Evolutionary conservation across 2,797 vertebrate species (phyloP).

Genomic region (Nothura maculosa): DNA sequence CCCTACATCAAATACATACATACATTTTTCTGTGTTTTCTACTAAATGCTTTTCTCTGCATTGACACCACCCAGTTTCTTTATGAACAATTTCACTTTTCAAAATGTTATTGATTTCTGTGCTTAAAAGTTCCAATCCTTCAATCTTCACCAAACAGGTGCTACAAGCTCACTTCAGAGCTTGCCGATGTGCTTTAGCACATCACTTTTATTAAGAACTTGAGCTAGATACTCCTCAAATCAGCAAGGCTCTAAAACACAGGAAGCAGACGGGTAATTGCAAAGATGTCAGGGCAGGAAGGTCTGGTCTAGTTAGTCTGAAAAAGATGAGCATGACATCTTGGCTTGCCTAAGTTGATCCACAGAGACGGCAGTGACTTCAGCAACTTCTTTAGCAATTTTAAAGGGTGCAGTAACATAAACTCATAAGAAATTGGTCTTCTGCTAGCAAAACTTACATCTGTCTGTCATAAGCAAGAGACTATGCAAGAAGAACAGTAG

Average conservation of each 20-base stretch:
- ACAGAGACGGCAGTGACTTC: background rate
- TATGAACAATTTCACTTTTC: conserved; percentile 55
- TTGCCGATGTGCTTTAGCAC: conserved; percentile 21
- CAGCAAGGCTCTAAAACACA: conserved; percentile 58
- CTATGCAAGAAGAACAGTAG: background rate
- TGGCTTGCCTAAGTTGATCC: background rate
- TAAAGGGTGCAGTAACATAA: background rate
- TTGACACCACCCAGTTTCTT: background rate
- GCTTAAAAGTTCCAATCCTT: conserved; percentile 25
- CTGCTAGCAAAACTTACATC: background rate
- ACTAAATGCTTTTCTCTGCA: background rate
- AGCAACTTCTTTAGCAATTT: background rate
- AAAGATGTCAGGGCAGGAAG: conserved; percentile 45
- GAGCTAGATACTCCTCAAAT: conserved; percentile 30
- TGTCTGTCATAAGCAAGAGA: background rate
- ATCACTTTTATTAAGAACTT: conserved; percentile 1
- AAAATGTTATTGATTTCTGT: conserved; percentile 46
- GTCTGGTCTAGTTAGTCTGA: conserved; percentile 26
- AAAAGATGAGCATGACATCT: background rate
- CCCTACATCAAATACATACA: background rate
- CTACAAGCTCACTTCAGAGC: conserved; percentile 7
- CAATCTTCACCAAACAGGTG: conserved; percentile 9
- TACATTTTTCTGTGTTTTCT: background rate
- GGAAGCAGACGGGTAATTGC: conserved; percentile 61
- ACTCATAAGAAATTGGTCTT: background rate